Conservation (phyloP, 2,888 invertebrate species). For the Boloria euphrosyne region DNA sequence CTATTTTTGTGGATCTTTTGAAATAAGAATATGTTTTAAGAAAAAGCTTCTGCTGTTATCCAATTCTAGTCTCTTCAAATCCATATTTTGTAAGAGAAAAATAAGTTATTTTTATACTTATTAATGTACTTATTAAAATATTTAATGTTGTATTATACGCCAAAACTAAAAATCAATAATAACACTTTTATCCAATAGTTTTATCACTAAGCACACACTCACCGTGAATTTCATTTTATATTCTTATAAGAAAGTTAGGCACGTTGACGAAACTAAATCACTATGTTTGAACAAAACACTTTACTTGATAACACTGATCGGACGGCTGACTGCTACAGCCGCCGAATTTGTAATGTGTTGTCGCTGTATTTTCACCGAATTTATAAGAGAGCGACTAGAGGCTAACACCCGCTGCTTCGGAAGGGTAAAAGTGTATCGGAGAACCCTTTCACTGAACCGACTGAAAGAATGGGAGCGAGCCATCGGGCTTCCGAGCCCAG, state of each 20-base stretch:
- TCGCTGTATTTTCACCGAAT: constrained; percentile 77
- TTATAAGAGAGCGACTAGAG: constrained; percentile 74
- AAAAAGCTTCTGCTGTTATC: too few relatives aligned
- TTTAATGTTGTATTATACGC: background rate
- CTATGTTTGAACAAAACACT: constrained; percentile 62
- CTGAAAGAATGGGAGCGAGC: constrained; percentile 79
- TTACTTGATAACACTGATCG: constrained; percentile 58
- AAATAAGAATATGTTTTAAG: too few relatives aligned
- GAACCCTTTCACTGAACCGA: constrained; percentile 78
- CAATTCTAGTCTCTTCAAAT: too few relatives aligned
- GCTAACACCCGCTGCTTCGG: constrained; percentile 63
- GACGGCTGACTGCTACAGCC: constrained; percentile 72
- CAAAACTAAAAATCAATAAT: background rate
- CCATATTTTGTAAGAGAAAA: too few relatives aligned
- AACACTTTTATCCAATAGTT: constrained; percentile 4
- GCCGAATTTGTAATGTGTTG: constrained; percentile 81
- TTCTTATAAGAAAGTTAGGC: constrained; percentile 65
- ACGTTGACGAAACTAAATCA: constrained; percentile 74
- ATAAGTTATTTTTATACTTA: too few relatives aligned
- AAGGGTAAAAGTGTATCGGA: constrained; percentile 77
- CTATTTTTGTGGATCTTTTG: too few relatives aligned
- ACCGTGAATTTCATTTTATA: constrained; percentile 80
- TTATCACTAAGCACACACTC: constrained; percentile 60
- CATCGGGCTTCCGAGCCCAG: constrained; percentile 72
- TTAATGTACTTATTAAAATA: too few relatives aligned